These are phyloP conservation scores for Aspidoscelis tigris DNA, from an alignment of 2,113 vertebrate species.

Conservation along the genomic window DNA sequence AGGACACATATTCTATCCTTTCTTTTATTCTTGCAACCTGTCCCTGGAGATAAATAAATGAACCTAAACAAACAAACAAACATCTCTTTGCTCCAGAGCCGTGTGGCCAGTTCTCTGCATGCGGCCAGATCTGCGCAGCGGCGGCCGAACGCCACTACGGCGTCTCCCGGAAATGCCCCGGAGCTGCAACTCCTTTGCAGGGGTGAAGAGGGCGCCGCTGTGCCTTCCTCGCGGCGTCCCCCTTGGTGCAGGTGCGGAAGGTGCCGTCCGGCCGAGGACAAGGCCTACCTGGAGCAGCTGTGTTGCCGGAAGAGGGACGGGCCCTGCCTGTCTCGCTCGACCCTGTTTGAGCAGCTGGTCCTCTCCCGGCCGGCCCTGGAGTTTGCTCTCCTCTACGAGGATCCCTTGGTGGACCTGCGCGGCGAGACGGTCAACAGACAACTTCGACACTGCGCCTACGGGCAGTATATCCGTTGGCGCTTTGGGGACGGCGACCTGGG, in stretches of 20 bases:
- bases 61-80: neutral
- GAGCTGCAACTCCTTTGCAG: conserved; percentile 22
- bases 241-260: conserved; percentile 77
- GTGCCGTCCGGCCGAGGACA: conserved; percentile 46
- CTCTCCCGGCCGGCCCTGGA: conserved; percentile 70
- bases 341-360: conserved; percentile 74
- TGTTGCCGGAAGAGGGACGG: conserved; percentile 76
- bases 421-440: neutral
- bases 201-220: accelerated
- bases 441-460: conserved; percentile 78
- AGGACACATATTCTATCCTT: neutral
- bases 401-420: conserved; percentile 69
- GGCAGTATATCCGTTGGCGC: conserved; percentile 79
- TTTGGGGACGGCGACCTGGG: conserved; percentile 72
- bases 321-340: conserved; percentile 72
- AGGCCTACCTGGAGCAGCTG: conserved; percentile 73
- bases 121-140: conserved; percentile 33
- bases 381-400: conserved; percentile 75
- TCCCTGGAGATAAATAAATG: neutral
- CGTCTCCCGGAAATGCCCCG: neutral
- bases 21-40: neutral
- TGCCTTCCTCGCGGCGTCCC: neutral
- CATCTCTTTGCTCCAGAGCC: conserved; percentile 64
- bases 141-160: accelerated
- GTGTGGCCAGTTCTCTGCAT: conserved; percentile 38